These are phyloP conservation scores for Margarornis squamiger DNA, from an alignment of 2,797 vertebrate genomes.

Conservation along the genomic window DNA sequence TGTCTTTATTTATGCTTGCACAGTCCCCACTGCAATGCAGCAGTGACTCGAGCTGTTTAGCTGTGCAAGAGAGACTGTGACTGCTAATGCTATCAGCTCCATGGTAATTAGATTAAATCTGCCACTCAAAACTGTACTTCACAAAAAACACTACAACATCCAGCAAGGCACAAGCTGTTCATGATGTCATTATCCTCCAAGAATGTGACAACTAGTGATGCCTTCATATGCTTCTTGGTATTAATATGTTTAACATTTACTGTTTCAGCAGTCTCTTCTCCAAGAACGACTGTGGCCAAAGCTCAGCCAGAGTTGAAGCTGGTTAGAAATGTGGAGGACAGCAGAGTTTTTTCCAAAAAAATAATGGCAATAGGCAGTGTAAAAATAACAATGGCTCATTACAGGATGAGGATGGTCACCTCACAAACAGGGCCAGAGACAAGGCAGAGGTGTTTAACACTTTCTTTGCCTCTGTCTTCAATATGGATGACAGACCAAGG, in stretches of 20 bases:
- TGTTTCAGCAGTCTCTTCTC: neutral
- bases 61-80: neutral
- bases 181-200: neutral
- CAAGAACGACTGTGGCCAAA: neutral
- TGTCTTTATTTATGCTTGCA: neutral
- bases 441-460: neutral
- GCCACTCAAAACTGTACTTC: neutral
- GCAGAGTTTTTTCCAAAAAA: neutral
- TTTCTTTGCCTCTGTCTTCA: neutral
- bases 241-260: neutral
- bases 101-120: neutral
- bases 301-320: neutral
- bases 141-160: neutral
- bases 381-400: neutral
- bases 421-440: neutral
- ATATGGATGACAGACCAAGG: neutral
- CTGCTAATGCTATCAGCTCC: neutral
- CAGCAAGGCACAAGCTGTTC: neutral
- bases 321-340: neutral
- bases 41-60: neutral
- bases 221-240: neutral
- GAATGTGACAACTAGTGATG: neutral
- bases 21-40: neutral
- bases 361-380: neutral
- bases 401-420: neutral